A percentile compares a stretch with the other conserved stretches of the same genome.
Evolutionary conservation across 1,140 invertebrate genomes (phyloP).

Genomic region (Holotrichia oblita): DNA sequence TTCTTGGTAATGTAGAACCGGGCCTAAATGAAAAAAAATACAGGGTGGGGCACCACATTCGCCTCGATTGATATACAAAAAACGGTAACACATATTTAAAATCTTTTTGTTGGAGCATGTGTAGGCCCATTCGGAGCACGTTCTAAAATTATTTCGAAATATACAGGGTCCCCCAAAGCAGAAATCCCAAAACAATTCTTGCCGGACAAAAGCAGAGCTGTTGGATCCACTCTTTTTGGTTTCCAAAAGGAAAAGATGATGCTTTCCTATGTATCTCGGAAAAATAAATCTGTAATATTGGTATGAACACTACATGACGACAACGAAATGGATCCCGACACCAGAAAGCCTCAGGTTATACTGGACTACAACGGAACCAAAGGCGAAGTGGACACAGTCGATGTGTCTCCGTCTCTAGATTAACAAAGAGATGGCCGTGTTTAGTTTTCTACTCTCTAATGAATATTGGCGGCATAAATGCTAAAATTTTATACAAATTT

Average conservation of each 20-base stretch:
- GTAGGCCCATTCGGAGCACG: too few species aligned
- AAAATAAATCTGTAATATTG: constrained; percentile 50
- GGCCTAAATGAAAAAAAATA: too few species aligned
- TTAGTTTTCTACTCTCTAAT: constrained; percentile 58
- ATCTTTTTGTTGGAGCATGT: too few species aligned
- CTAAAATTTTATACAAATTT: constrained; percentile 55
- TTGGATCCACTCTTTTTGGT: constrained; percentile 44
- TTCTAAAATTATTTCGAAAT: too few species aligned
- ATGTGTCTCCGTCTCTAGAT: constrained; percentile 53
- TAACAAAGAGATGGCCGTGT: constrained; percentile 55
- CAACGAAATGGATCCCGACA: constrained; percentile 50
- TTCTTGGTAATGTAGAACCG: too few species aligned
- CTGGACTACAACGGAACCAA: constrained; percentile 59
- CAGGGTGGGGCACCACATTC: too few species aligned
- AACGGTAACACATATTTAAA: too few species aligned
- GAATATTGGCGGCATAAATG: constrained; percentile 64
- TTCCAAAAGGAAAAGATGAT: constrained; percentile 47
- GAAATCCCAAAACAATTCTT: constrained; percentile 38
- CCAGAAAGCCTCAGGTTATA: constrained; percentile 57
- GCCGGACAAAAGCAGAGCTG: not conserved
- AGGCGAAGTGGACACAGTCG: constrained; percentile 57
- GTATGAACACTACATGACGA: constrained; percentile 53
- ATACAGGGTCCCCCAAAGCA: too few species aligned
- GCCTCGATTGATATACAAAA: too few species aligned
- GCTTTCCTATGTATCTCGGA: constrained; percentile 54